Evolutionary conservation across 2,797 vertebrate genomes (phyloP), one percentile per base, ranked within the genome.

Genomic region (Pseudomugil tenellus): DNA sequence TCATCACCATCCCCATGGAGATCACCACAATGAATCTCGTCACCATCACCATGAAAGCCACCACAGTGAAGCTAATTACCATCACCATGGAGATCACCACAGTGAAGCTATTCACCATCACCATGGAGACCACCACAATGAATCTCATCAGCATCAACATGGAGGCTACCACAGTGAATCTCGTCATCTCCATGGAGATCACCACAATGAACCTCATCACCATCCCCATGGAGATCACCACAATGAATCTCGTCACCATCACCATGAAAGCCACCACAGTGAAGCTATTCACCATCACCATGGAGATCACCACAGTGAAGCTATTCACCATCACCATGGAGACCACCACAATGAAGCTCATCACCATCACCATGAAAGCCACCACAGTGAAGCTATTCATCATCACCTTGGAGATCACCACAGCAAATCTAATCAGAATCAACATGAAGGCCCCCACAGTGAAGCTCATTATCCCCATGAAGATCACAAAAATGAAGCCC

Each of bases 401-500:
- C 37, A 71, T 37, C 4, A 52, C 10, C 55, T 72, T 72, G 58
- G n/a, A 52, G 25, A 25, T 11, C 52, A 55, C 9, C 67, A 48
- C 3, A 55, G 21, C 53, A 3, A 14, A 21, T 56, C 1, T 16
- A 46, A 43, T 26, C 58, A 37, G 23, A 31, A 69, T 61, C 75
- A 73, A 34, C 23, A 79, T 72, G 54, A 34, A 49, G 54, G 77
- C 56, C 74, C 70, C 23, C 71, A 72, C 16, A 69, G 2, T 68
- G 4, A 31, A 32, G 35, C 3, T 0, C 58, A 63, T 70, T 77
- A 66, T 32, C 7, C 49, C 11, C 56, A 75, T 72, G 56, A 43
- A 52, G 67, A 62, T 41, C 57, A 75, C 10, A 53, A 49, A 8
- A 68, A 31, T 23, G 34, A 26, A 46, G 12, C 6, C 2, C 52